Evolutionary conservation across 2,888 invertebrate genomes (phyloP).

Genomic region (Tyria jacobaeae): DNA sequence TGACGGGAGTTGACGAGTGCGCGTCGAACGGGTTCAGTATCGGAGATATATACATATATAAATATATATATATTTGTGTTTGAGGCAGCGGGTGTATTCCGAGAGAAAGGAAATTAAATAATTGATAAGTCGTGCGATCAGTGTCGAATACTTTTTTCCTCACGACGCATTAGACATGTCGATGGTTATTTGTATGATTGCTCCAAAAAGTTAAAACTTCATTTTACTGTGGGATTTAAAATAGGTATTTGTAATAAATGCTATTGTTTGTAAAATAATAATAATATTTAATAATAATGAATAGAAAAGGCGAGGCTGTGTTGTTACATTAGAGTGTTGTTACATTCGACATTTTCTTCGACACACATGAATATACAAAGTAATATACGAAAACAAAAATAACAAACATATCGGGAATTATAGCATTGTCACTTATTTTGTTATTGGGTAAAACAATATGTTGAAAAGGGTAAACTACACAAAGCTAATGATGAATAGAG

Average conservation of each 20-base stretch:
- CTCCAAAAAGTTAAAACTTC: no score
- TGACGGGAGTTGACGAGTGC: constrained; percentile 46
- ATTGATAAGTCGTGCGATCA: neutral
- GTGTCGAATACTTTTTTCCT: neutral
- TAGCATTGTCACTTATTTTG: neutral
- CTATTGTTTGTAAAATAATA: neutral
- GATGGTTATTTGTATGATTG: neutral
- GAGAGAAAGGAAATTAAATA: neutral
- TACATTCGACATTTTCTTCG: no score
- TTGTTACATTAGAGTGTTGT: no score
- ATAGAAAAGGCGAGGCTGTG: no score
- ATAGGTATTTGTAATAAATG: no score
- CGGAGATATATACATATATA: no score
- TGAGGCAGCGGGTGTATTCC: constrained; percentile 32
- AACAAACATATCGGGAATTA: neutral
- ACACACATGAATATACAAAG: no score
- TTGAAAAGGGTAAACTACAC: neutral
- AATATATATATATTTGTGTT: constrained; percentile 48
- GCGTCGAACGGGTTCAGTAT: constrained; percentile 35
- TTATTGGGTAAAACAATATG: neutral
- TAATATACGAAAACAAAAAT: neutral
- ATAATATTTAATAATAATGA: no score
- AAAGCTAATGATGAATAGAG: neutral
- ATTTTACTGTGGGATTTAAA: no score
- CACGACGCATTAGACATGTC: neutral